phyloP scores from a whole-genome alignment of 2,797 vertebrate genomes.

The Amblyraja radiata region DNA sequence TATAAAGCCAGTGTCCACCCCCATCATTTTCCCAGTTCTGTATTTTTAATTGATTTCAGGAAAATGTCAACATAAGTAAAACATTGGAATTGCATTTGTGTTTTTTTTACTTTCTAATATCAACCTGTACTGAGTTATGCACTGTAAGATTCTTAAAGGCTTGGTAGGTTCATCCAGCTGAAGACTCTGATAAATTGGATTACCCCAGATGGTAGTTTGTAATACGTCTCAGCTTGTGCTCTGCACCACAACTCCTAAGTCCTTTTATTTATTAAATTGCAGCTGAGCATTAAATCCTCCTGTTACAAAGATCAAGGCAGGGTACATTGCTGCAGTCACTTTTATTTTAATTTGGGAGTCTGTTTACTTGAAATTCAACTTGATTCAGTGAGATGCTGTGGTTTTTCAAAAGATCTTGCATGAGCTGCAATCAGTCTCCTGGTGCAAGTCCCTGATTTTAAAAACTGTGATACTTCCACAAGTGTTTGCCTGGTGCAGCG shows the following conservation, averaged over 20 bases:
- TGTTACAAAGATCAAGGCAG: background rate
- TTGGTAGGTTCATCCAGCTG: background rate
- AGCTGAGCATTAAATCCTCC: too few relatives aligned
- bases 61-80: background rate
- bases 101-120: too few relatives aligned
- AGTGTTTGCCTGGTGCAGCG: background rate
- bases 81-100: background rate
- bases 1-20: background rate
- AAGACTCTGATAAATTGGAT: background rate
- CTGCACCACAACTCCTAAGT: background rate
- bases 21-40: background rate
- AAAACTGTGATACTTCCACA: background rate
- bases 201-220: background rate
- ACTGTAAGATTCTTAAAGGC: background rate
- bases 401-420: background rate
- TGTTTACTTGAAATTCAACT: background rate
- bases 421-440: background rate
- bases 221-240: background rate
- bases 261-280: background rate
- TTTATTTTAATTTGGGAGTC: background rate
- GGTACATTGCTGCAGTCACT: too few relatives aligned
- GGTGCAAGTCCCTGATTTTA: background rate
- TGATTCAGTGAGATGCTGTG: background rate
- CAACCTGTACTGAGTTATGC: too few relatives aligned
- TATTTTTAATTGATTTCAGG: background rate